Base-by-base conservation (phyloP, 1,140 invertebrate species). In the Drosophila navojoa region DNA sequence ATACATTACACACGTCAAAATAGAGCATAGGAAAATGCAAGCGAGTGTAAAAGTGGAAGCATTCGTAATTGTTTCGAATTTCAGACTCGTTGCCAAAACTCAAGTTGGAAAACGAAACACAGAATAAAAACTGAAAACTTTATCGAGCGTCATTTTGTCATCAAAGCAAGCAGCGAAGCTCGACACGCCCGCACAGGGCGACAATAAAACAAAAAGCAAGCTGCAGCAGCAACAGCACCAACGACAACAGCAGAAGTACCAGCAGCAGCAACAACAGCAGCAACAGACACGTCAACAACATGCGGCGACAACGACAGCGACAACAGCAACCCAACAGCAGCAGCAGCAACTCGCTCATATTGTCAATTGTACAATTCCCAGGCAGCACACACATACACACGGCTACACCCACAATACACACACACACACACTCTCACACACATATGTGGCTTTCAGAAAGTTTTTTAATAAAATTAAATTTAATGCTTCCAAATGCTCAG, bases 401-500 rank as follows among this genome's bases (percentile, higher is more conserved):
- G n/a, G 27, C 72, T 40, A 66, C 40, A 69, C 40, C 57, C n/a
- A 22, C 32, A n/a, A n/a, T 42, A 61, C 40, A 58, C 44, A 61
- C 42, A 62, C 32, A 38, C 40, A 54, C 44, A 55, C 25, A 64
- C 49, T 50, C 25, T 40, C 42, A 62, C 15, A 50, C 27, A 59
- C 38, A 67, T 35, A 44, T 61, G 57, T 42, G 71, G 55, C 66
- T 68, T 64, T 70, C 59, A 79, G 72, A 86, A 78, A 87, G 71
- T 79, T 87, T 86, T 87, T 86, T 87, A 86, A 86, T 86, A 87
- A 86, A 87, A 86, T 86, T 86, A 86, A 86, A 86, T 86, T 87
- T 82, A 87, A 86, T 86, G 76, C 79, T 61, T 63, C 62, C 81
- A 87, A 85, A 87, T 71, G 82, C 75, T 78, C 60, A 74, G 64